Evolutionary conservation across 2,888 invertebrate species (phyloP).

Genomic region (Piscicola geometra): DNA sequence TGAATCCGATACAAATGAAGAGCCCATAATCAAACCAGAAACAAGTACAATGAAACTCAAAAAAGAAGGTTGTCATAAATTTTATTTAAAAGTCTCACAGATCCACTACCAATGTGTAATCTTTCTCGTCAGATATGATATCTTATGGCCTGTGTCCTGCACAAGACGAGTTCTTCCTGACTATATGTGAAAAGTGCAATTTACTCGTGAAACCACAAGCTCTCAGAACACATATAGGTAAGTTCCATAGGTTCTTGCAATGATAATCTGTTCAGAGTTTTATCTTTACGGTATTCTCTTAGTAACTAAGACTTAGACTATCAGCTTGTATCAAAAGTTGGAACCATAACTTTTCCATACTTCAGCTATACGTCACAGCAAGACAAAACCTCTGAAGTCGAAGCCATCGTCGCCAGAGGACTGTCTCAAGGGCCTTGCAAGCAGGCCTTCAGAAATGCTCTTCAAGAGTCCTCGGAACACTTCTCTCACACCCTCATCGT

Average conservation of each 20-base stretch:
- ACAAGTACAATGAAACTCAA: conserved; percentile 36
- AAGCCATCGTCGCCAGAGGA: neutral
- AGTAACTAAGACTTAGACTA: neutral
- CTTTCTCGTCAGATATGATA: conserved; percentile 63
- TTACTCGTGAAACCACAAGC: conserved; percentile 74
- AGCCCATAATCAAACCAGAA: conserved; percentile 7
- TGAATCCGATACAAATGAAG: conserved; percentile 11
- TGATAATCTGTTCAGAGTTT: neutral
- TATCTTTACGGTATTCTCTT: neutral
- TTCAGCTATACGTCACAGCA: conserved; percentile 28
- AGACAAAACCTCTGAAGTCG: neutral
- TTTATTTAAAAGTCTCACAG: neutral
- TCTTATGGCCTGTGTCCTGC: conserved; percentile 75
- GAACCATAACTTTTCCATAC: too few relatives aligned
- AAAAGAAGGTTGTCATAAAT: conserved; percentile 30
- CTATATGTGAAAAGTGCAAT: conserved; percentile 73
- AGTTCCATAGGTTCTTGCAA: conserved; percentile 42
- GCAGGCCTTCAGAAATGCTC: neutral
- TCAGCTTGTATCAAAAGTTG: too few relatives aligned
- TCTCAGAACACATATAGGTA: conserved; percentile 68
- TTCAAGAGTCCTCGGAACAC: conserved; percentile 26
- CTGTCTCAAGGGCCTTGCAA: neutral
- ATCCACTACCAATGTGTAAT: neutral
- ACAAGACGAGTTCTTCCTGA: conserved; percentile 70
- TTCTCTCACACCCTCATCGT: neutral